phyloP scores from a whole-genome alignment of 2,113 vertebrate species.

The Himantopus leucocephalus region DNA sequence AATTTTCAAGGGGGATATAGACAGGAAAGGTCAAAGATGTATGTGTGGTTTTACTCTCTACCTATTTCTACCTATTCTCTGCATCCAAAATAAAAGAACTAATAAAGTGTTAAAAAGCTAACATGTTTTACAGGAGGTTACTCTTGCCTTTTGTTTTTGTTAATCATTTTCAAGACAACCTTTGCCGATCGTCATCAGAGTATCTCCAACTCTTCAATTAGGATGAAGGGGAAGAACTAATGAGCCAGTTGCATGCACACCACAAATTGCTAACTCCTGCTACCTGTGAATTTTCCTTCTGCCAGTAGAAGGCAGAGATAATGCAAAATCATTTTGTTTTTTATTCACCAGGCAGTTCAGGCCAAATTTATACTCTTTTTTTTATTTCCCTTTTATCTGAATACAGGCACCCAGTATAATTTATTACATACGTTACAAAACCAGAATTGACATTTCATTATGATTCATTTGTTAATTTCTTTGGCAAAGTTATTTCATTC shows the following conservation, averaged over 20 bases:
- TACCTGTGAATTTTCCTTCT: background rate
- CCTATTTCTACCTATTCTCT: background rate
- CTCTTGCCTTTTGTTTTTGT: background rate
- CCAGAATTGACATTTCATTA: background rate
- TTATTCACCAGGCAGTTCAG: background rate
- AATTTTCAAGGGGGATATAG: background rate
- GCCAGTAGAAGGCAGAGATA: background rate
- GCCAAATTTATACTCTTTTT: background rate
- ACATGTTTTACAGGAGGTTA: background rate
- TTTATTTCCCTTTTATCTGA: background rate
- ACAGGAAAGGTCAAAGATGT: background rate
- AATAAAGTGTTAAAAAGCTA: background rate
- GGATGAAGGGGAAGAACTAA: background rate
- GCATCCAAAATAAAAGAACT: background rate
- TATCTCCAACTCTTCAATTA: background rate
- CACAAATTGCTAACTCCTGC: background rate
- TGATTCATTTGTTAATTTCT: background rate
- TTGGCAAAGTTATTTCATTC: background rate
- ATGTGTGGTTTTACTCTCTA: background rate
- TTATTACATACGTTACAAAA: background rate
- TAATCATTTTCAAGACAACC: background rate
- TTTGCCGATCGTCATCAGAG: background rate
- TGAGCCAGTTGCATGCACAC: rapidly evolving
- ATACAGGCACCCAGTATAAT: background rate
- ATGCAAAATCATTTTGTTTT: background rate